These are phyloP conservation scores for Oryctolagus cuniculus DNA, from an alignment of 2,113 vertebrate genomes.

Conservation along the genomic window DNA sequence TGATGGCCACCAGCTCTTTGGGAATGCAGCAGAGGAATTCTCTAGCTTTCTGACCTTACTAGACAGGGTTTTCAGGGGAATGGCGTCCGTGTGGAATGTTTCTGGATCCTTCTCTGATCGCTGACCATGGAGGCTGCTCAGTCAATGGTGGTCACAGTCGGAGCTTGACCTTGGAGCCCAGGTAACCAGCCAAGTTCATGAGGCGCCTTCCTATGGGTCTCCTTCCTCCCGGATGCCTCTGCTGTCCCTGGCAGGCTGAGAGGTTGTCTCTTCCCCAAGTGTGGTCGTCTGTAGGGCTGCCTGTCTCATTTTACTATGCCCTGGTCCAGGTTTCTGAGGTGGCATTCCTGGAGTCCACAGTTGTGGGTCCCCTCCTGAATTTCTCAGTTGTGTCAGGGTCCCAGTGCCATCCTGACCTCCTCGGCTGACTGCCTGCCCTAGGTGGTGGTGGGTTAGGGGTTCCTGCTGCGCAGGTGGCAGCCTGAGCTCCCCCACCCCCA, in stretches of 20 bases:
- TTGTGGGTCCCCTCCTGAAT: neutral
- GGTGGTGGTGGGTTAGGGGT: neutral
- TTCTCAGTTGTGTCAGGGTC: neutral
- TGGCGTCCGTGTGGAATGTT: neutral
- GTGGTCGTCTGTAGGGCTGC: neutral
- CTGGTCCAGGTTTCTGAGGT: neutral
- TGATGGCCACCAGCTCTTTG: slow-evolving; percentile 16
- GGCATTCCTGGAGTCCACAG: accelerated
- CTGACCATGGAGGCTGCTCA: neutral
- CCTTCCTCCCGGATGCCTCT: neutral
- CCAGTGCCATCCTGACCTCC: neutral
- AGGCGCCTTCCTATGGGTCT: neutral
- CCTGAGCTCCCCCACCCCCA: too few relatives aligned
- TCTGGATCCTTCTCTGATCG: neutral
- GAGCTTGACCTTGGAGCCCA: neutral
- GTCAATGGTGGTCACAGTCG: neutral
- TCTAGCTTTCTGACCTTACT: neutral
- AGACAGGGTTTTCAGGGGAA: neutral
- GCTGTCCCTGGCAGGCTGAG: neutral
- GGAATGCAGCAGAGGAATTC: neutral
- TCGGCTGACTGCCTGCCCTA: neutral
- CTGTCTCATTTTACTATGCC: neutral
- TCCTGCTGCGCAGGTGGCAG: neutral
- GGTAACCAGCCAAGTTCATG: neutral
- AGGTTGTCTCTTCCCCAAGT: neutral